Base-by-base conservation (phyloP, 2,797 vertebrate genomes). In the Malacoctenus gilli region DNA sequence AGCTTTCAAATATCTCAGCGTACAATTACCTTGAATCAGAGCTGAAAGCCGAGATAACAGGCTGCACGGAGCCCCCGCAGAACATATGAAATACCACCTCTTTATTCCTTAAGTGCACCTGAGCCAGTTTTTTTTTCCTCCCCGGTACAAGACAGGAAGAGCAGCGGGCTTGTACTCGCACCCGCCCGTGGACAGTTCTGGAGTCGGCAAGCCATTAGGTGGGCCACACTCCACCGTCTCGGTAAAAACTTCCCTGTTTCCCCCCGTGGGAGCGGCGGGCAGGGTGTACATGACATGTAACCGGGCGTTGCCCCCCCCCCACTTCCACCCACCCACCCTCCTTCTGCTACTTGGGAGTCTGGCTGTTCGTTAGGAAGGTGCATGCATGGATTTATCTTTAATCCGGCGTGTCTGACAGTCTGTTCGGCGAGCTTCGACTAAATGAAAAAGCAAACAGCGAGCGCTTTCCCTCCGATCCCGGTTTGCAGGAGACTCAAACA, bases 321-420 rank as follows among this genome's bases (percentile, higher is more conserved):
- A n/a, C n/a, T n/a, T n/a, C n/a, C n/a, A n/a, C n/a, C n/a, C n/a
- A n/a, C n/a, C n/a, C n/a, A n/a, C n/a, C n/a, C 32, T 50, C 35
- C 47, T 37, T 28, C 36, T 49, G 52, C 55, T 77, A 52, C 52
- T 74, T 75, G 51, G 42, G 65, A 64, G 56, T 67, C 57, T 76
- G 59, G 43, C 53, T 77, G 66, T 66, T 75, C 57, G 60, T 68
- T 68, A 62, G 62, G 64, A n/a, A n/a, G 68, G 61, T 64, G 38
- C 68, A 74, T 55, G 68, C 65, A 71, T 69, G 65, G 76, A 81
- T 82, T 84, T 77, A 56, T 69, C 68, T 83, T 67, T 71, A 82
- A 87, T 85, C 79, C 48, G 5, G 42, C 68, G 65, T 81, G 65
- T 83, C 77, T 83, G 78, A 76, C 76, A 85, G 73, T 78, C 77